Base-by-base conservation (phyloP, 2,797 vertebrate genomes). In the Xenopus petersii region DNA sequence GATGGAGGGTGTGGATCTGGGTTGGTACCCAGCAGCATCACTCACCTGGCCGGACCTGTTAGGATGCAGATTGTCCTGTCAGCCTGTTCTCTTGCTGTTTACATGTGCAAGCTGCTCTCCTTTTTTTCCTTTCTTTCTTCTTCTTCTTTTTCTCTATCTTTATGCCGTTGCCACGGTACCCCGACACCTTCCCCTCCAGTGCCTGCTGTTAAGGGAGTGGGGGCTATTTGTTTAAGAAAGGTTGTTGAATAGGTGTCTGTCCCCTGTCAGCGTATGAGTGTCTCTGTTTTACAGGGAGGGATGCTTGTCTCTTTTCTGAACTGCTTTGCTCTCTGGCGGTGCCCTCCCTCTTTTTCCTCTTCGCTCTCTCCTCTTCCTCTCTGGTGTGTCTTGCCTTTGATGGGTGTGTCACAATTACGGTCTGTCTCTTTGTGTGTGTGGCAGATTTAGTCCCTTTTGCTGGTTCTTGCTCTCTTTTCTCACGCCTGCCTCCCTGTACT, bases 81-180 rank as follows among this genome's bases (percentile, higher is more conserved):
- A 42, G 15, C 54, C 36, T 42, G 36, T 42, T 62, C 70, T 48
- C 59, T 47, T 59, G 30, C 61, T 54, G 10, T 30, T 66, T 48
- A 75, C 74, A 75, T 75, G 74, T 64, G 67, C 61, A 11, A 63
- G 36, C 26, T 30, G 62, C 47, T 67, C 65, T 67, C 46, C 65
- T 67, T 30, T 17, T 15, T 3, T 26, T 10, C 24, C 10, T 51
- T 47, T 21, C 21, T 21, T 30, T 4, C 26, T 67, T 67, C 48
- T 51, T 30, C 51, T 36, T 54, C 48, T 65, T 65, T 65, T 65
- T 67, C 21, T 17, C 65, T 67, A 67, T 67, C 64, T 66, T 55
- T 68, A 61, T 61, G 47, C 16, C 58, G 73, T 75, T 75, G 65
- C 73, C 66, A 21, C 16, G 66, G 66, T 63, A 63, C 63, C 11